A percentile compares a stretch with the other conserved stretches of the same genome.
Conservation (phyloP, 2,113 vertebrate genomes). For the Nesogale talazaci region DNA sequence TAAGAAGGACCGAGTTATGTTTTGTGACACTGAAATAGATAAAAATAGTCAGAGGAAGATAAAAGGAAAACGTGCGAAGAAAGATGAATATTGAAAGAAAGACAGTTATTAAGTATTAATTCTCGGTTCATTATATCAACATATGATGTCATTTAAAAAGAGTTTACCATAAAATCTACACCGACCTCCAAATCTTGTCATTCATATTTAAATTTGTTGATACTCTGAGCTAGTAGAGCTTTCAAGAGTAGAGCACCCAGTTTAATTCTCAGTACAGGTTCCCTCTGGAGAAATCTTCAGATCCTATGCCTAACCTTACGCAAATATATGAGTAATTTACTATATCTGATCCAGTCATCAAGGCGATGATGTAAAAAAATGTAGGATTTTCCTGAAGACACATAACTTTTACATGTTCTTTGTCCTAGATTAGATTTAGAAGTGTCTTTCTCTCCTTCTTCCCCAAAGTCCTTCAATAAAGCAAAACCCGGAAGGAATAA, state of each 20-base stretch:
- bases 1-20: background rate
- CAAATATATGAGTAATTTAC: background rate
- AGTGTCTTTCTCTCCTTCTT: too few species aligned
- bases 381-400: background rate
- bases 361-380: background rate
- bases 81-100: background rate
- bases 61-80: background rate
- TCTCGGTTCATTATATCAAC: rapidly evolving
- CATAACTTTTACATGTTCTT: background rate
- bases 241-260: background rate
- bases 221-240: background rate
- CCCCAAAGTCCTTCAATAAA: too few species aligned
- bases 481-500: too few species aligned
- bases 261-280: background rate
- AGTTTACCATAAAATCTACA: background rate
- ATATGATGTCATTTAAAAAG: background rate
- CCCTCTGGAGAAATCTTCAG: background rate
- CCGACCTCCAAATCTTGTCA: background rate
- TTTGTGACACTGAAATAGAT: background rate
- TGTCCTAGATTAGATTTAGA: conserved; percentile 11
- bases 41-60: background rate
- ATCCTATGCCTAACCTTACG: background rate
- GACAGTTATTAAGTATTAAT: background rate
- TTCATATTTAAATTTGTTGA: background rate
- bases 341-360: background rate